These are phyloP conservation scores for Petrophora chlorosata DNA, from an alignment of 2,888 invertebrate genomes.

Conservation along the genomic window DNA sequence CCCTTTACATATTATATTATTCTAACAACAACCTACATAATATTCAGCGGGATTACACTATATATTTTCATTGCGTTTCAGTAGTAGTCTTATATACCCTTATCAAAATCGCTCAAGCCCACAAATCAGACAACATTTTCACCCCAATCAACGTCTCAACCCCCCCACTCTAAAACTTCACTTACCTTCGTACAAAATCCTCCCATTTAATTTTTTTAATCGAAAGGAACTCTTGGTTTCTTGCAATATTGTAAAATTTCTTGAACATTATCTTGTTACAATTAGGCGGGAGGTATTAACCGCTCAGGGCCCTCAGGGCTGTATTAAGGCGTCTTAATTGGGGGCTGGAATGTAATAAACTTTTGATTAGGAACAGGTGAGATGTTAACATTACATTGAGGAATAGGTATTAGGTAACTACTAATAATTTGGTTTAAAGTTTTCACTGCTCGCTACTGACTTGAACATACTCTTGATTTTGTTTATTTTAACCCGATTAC, in stretches of 20 bases:
- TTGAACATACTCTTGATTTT: too few relatives aligned
- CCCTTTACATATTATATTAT: too few relatives aligned
- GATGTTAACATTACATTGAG: too few relatives aligned
- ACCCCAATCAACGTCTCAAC: constrained; percentile 5
- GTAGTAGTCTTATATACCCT: too few relatives aligned
- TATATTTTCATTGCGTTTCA: too few relatives aligned
- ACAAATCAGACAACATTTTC: constrained; percentile 6
- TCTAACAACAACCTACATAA: too few relatives aligned
- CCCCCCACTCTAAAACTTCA: constrained; percentile 7
- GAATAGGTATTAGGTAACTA: not conserved
- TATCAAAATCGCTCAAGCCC: constrained; percentile 3
- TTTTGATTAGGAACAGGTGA: constrained; percentile 2
- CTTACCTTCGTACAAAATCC: constrained; percentile 5
- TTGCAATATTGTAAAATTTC: constrained; percentile 27
- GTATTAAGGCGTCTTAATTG: constrained; percentile 5
- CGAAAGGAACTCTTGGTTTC: constrained; percentile 12
- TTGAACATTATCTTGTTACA: constrained; percentile 26
- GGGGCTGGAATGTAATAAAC: constrained; percentile 5
- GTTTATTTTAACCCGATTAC: too few relatives aligned
- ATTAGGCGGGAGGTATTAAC: constrained; percentile 25
- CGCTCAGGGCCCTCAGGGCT: constrained; percentile 10
- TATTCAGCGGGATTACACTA: too few relatives aligned
- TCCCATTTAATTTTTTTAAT: constrained; percentile 21
- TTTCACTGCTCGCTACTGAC: too few relatives aligned
- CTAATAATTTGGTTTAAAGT: not conserved